A percentile compares a stretch with the other conserved stretches of the same genome.
Evolutionary conservation across 1,140 invertebrate genomes (phyloP).

Genomic region (Pollicipes pollicipes): DNA sequence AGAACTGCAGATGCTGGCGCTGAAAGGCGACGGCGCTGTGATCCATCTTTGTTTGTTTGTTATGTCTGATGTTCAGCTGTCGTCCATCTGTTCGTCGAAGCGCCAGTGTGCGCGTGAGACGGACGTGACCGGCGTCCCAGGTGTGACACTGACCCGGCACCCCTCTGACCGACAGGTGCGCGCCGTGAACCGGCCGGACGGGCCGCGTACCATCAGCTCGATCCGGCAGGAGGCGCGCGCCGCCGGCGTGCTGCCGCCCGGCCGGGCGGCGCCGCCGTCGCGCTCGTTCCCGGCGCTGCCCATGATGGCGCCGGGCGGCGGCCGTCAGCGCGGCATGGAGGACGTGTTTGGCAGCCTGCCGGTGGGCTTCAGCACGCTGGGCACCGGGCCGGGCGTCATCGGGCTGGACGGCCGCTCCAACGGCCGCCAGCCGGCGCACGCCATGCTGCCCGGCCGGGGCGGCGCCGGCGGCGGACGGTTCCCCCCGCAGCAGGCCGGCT

Average conservation of each 20-base stretch:
- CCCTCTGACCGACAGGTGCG: conserved; percentile 24
- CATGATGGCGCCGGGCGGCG: conserved; percentile 10
- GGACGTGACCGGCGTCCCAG: too few relatives aligned
- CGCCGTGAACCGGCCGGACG: conserved; percentile 37
- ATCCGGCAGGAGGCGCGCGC: conserved; percentile 11
- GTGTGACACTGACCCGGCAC: not conserved
- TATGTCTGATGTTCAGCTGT: too few relatives aligned
- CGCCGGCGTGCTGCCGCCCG: conserved; percentile 21
- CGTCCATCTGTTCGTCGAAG: too few relatives aligned
- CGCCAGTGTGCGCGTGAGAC: too few relatives aligned
- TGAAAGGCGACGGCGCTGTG: too few relatives aligned
- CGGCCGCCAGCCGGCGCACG: conserved; percentile 26
- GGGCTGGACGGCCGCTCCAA: conserved; percentile 22
- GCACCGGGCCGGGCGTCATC: conserved; percentile 38
- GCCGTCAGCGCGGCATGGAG: conserved; percentile 29
- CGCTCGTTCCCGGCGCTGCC: not conserved
- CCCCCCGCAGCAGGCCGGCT: conserved; percentile 15
- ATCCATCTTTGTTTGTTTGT: too few relatives aligned
- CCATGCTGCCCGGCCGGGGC: conserved; percentile 65
- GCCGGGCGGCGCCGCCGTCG: conserved; percentile 14
- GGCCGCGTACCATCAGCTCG: conserved; percentile 55
- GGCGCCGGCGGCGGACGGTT: conserved; percentile 42
- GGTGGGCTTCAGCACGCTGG: conserved; percentile 27
- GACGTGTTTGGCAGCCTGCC: conserved; percentile 34
- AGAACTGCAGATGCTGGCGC: too few relatives aligned